Evolutionary conservation across 1,140 invertebrate species (phyloP).

Genomic region (Hesperophylax magnus): DNA sequence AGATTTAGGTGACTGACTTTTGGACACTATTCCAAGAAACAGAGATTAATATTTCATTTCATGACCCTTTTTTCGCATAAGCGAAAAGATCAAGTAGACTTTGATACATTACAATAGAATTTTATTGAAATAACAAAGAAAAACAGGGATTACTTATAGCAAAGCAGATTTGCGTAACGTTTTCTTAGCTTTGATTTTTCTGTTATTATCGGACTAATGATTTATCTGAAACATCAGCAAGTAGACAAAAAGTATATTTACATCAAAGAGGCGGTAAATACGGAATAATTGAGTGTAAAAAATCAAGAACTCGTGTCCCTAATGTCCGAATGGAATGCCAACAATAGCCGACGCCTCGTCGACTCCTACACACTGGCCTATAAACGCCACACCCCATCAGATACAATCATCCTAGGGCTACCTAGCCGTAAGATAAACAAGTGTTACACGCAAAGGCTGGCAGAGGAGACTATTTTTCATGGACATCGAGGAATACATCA

Average conservation of each 20-base stretch:
- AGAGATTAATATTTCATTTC: background rate
- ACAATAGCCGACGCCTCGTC: slow-evolving; percentile 20
- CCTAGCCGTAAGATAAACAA: background rate
- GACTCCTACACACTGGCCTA: slow-evolving; percentile 42
- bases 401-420: slow-evolving; percentile 1
- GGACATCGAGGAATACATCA: slow-evolving; percentile 27
- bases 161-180: too few species aligned
- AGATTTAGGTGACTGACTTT: background rate
- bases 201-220: too few species aligned
- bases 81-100: too few species aligned
- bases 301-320: background rate
- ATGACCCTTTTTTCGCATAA: too few species aligned
- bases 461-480: background rate
- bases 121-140: too few species aligned
- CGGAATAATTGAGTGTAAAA: background rate
- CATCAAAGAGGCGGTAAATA: background rate
- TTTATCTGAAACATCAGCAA: too few species aligned
- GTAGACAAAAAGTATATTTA: background rate
- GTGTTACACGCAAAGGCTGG: background rate
- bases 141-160: too few species aligned
- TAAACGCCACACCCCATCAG: slow-evolving; percentile 37
- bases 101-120: too few species aligned
- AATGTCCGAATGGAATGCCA: slow-evolving; percentile 4
- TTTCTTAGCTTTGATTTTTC: too few species aligned
- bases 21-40: background rate